These are phyloP conservation scores for Micromussa lordhowensis DNA, from an alignment of 92 coral and sea anemone genomes.

Conservation along the genomic window DNA sequence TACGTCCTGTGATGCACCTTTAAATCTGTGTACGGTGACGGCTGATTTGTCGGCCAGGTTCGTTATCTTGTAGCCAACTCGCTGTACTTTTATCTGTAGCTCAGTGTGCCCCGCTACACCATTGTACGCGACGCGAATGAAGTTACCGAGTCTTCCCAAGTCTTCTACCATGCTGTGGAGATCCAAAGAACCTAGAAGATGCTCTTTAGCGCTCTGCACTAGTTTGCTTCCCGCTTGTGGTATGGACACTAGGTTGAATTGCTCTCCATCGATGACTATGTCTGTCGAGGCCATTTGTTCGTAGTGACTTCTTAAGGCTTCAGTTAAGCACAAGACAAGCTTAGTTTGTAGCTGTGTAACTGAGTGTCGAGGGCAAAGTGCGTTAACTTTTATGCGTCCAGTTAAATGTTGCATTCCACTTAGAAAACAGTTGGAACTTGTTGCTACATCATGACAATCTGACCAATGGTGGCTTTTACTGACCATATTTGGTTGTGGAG, in stretches of 20 bases:
- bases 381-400: not conserved
- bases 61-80: constrained; percentile 72
- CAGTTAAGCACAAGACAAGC: not conserved
- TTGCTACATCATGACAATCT: not conserved
- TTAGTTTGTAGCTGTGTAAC: not conserved
- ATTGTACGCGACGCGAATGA: constrained; percentile 73
- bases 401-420: not conserved
- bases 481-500: too few relatives aligned
- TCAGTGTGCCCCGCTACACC: constrained; percentile 73
- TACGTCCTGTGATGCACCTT: constrained; percentile 54
- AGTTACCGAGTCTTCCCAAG: constrained; percentile 68
- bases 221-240: constrained; percentile 47
- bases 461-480: too few relatives aligned
- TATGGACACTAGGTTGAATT: constrained; percentile 54
- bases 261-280: constrained; percentile 56
- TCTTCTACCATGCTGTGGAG: constrained; percentile 66
- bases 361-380: not conserved
- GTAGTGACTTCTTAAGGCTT: not conserved
- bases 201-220: constrained; percentile 30
- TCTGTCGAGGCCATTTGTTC: constrained; percentile 35
- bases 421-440: not conserved
- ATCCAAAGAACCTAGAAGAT: constrained; percentile 56
- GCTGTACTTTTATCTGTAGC: constrained; percentile 69
- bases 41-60: constrained; percentile 73
- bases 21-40: constrained; percentile 66